Base-by-base conservation (phyloP, 2,797 vertebrate species). In the Macrochelys suwanniensis region DNA sequence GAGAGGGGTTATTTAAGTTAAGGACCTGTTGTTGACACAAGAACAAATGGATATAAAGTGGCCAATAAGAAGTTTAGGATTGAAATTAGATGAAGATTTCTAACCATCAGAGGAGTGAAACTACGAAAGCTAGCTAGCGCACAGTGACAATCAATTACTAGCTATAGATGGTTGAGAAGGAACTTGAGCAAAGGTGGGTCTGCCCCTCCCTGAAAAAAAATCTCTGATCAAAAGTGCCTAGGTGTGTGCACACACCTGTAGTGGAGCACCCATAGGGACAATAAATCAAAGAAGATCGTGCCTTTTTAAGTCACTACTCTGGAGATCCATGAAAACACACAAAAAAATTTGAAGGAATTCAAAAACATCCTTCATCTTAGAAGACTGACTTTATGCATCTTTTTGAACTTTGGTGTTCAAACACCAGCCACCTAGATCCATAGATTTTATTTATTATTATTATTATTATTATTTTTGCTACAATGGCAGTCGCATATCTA, bases 331-430 rank as follows among this genome's bases (percentile, higher is more conserved):
- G 2, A 92, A 90, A 25, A 80, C 12, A 26, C 10, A 26, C 5
- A 57, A 11, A 57, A 57, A 87, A 47, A 37, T 90, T 53, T 10
- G 68, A 74, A 42, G 5, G 49, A 95, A 93, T 11, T 89, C 92
- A 26, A 42, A 82, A 15, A 90, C 59, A 91, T 15, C 56, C 11
- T 85, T 87, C 74, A 92, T 15, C 77, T 15, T 83, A 87, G 87
- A 51, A 80, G 4, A 51, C 4, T 0, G 0, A 6, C 37, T 68
- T 68, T n/a, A 68, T 25, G 59, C 47, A 56, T 84, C 8, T 37
- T 94, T 95, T 59, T 86, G 74, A 56, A 15, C 3, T 85, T 33
- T 45, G 51, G 33, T 51, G 85, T 92, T 31, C 89, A 94, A 89
- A 50, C n/a, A 95, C 93, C 82, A 19, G 79, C n/a, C 28, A 68